Conservation (phyloP, 2,888 invertebrate genomes). For the Beris chalybata region DNA sequence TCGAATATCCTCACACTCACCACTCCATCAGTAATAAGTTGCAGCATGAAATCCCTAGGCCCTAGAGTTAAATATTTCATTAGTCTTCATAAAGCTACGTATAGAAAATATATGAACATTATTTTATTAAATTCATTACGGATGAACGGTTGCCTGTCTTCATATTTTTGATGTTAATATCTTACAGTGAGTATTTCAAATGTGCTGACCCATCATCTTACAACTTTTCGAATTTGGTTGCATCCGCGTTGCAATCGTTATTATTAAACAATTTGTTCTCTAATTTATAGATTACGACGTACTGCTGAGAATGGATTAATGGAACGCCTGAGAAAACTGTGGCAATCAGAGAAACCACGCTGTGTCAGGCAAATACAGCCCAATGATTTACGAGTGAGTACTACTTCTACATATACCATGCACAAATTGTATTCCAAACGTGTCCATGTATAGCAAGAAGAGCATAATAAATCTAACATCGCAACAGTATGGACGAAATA, state of each 20-base stretch:
- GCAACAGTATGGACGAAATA: no score
- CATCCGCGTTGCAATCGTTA: background rate
- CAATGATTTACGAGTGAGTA: constrained; percentile 51
- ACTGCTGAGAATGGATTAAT: constrained; percentile 64
- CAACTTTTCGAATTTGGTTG: background rate
- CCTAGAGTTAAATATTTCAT: no score
- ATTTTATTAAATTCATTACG: constrained; percentile 21
- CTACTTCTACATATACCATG: no score
- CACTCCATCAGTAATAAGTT: background rate
- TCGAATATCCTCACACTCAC: no score
- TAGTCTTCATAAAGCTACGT: no score
- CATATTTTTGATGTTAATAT: no score
- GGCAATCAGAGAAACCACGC: constrained; percentile 63
- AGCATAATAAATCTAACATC: no score
- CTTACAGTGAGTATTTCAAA: no score
- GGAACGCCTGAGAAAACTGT: constrained; percentile 60
- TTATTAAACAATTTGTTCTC: background rate
- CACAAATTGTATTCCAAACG: no score
- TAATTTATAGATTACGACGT: constrained; percentile 59
- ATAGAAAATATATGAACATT: background rate
- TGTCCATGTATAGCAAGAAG: no score
- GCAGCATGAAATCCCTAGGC: no score
- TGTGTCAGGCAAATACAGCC: constrained; percentile 58
- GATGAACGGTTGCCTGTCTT: constrained; percentile 36
- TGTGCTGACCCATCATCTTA: background rate